Evolutionary conservation across 2,888 invertebrate genomes (phyloP), one percentile per base, ranked within the genome.

Genomic region (Metellina segmentata): DNA sequence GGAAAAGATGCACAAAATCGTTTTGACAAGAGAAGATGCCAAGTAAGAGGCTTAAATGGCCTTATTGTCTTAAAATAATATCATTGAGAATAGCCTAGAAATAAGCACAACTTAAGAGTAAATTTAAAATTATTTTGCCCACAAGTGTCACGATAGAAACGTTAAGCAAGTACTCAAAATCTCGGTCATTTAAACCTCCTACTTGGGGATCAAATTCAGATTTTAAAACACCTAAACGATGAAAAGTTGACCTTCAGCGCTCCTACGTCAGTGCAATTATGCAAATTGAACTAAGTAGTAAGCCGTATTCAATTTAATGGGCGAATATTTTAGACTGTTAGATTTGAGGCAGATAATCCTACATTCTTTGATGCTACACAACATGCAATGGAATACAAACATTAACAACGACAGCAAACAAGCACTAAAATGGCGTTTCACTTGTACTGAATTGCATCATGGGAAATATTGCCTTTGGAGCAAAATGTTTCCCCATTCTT

Each of bases 31-130:
- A 70, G 78, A 51, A 81, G 82, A 71, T 82, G 87, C 83, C 87
- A 87, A 91, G 90, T 90, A 90, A 91, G 83, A 91, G 91, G 91
- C 71, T 91, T 91, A 81, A 91, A 86, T 91, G 86, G 90, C 86
- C 86, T 71, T 86, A 91, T 77, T 86, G 81, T 81, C 61, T 82
- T 13, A 90, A 83, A 78, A 61, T 74, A 85, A 81, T 79, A 83
- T 74, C 90, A 90, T 90, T 20, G 85, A 51, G 49, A 70, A 11
- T 19, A 69, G 34, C 19, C 34, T 52, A 8, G 51, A 53, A 71
- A 78, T 83, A 78, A 53, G 52, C 83, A 71, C 83, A 9, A 52
- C 61, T 74, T 9, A 74, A 81, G 48, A 20, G 19, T 49, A 49
- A 70, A 69, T 69, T 11, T 34, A 53, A 70, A 89, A 49, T 77